Conservation (phyloP, 2,113 vertebrate species). For the Serinus canaria region DNA sequence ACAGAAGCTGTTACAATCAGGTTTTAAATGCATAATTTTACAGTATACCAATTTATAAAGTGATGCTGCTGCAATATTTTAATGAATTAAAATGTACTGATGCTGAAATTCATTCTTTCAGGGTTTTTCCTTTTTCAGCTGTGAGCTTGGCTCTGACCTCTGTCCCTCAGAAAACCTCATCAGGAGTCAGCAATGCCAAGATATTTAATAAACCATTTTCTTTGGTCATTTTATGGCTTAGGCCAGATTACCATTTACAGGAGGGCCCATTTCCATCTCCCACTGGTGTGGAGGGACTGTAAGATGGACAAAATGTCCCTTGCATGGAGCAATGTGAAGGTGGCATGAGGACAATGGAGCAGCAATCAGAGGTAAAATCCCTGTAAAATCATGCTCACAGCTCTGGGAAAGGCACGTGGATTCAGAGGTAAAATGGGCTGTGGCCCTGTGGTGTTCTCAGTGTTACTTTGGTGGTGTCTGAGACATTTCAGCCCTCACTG, state of each 20-base stretch:
- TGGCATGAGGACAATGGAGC: background rate
- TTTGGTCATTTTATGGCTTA: background rate
- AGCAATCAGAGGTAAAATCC: background rate
- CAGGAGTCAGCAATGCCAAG: background rate
- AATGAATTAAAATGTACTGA: background rate
- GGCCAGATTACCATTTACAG: background rate
- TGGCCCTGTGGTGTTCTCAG: background rate
- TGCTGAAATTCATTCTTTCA: background rate
- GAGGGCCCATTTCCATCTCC: background rate
- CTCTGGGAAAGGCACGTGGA: background rate
- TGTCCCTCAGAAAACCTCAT: background rate
- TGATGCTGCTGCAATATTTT: background rate
- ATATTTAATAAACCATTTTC: conserved; percentile 17
- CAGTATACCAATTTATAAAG: background rate
- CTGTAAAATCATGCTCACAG: background rate
- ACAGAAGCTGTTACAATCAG: background rate
- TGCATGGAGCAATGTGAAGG: background rate
- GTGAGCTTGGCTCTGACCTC: background rate
- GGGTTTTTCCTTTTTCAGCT: background rate
- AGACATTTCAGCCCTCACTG: background rate
- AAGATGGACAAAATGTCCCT: background rate
- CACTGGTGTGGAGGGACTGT: rapidly evolving
- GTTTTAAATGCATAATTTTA: background rate
- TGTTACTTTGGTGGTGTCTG: background rate
- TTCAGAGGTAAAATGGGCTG: background rate